Evolutionary conservation across 2,888 invertebrate genomes (phyloP), one percentile per base, ranked within the genome.

Genomic region (Octonoba sinensis): DNA sequence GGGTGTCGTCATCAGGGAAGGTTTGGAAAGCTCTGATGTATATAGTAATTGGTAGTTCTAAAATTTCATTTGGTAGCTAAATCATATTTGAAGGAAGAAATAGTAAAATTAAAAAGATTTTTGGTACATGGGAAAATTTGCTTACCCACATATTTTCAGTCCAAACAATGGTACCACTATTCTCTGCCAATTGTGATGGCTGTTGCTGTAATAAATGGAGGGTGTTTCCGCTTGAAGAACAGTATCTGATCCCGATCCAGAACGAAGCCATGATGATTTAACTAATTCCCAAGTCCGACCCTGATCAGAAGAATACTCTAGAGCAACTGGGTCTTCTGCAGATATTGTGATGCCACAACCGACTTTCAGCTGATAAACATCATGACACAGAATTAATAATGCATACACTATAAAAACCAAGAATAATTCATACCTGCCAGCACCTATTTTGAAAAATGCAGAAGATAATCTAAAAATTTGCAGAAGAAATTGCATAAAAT

Each of bases 91-190:
- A 27, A 27, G 27, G 27, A 3, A 3, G 27, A 6, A 27, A 27
- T 6, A 27, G 6, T 27, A 27, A 3, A 3, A 3, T 2, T 3
- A 27, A 27, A 27, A 6, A 3, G 6, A 27, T 2, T 27, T 6
- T 3, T 6, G 6, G 27, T 6, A 27, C 27, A 27, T 27, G 27
- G 2, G 6, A 27, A 27, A 27, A 27, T 27, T 3, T 8, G 36
- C 87, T 84, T 83, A 89, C 89, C 89, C 89, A 86, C 89, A 89
- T 60, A 88, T 86, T 82, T 87, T 86, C 3, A 89, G 83, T 62
- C 86, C 86, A 67, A 86, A 86, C 15, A 89, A 85, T 2, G 89
- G 88, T 1, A 89, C 86, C 11, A 86, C 83, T 15, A 88, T 84
- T 24, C 89, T 84, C 27, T 86, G 85, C 89, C 89, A 89, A 83